These are phyloP conservation scores for Sakesphorus luctuosus DNA, from an alignment of 2,113 vertebrate genomes.

Conservation along the genomic window DNA sequence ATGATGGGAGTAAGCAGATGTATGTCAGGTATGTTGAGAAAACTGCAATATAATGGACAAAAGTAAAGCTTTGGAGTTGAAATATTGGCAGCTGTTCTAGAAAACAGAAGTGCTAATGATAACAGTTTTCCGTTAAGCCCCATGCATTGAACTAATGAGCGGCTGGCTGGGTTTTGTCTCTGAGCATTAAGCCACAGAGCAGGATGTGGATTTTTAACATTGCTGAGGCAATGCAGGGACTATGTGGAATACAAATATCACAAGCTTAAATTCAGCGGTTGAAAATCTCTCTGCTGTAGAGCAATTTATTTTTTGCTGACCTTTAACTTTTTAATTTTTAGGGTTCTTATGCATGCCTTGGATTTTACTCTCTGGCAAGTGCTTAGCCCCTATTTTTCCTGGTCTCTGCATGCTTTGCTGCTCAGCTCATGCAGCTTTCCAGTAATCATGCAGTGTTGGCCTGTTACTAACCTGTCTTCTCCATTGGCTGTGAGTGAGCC, in stretches of 20 bases:
- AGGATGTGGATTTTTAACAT: conserved; percentile 54
- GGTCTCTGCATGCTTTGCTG: neutral
- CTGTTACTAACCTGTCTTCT: neutral
- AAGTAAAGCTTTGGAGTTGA: neutral
- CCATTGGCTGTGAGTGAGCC: neutral
- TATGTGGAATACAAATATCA: conserved; percentile 42
- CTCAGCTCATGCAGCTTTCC: neutral
- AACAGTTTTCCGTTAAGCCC: conserved; percentile 29
- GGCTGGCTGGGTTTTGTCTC: conserved; percentile 51
- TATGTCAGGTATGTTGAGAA: neutral
- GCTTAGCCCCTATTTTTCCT: neutral
- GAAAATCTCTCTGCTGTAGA: conserved; percentile 2
- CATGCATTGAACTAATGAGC: conserved; percentile 1
- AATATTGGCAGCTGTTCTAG: conserved; percentile 13
- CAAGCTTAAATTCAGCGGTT: neutral
- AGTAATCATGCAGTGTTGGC: neutral
- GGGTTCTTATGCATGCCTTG: neutral
- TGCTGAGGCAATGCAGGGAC: neutral
- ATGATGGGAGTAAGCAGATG: neutral
- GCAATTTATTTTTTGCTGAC: conserved; percentile 24
- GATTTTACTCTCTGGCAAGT: conserved; percentile 25
- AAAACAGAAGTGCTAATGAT: conserved; percentile 35
- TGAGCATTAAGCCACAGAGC: conserved; percentile 29
- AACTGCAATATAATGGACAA: neutral
- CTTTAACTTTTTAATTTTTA: neutral